Conservation (phyloP, 1,140 invertebrate genomes). For the Leptopilina clavipes region DNA sequence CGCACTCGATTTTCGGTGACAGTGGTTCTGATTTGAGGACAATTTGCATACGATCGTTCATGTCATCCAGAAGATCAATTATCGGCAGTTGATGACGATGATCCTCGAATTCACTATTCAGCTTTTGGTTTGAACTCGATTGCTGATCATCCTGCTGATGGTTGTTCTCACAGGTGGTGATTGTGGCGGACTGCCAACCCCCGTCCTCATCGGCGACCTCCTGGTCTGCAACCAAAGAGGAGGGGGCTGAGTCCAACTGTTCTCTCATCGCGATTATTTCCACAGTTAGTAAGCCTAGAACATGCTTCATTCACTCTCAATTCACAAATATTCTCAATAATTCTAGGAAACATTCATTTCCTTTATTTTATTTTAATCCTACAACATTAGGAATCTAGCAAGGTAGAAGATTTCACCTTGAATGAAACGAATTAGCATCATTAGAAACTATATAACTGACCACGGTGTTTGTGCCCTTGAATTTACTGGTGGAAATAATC, state of each 20-base stretch:
- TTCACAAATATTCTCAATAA: no score
- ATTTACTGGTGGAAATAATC: conserved; percentile 15
- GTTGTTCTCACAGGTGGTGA: conserved; percentile 58
- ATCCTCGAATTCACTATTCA: conserved; percentile 45
- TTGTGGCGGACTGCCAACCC: conserved; percentile 70
- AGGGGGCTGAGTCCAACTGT: conserved; percentile 73
- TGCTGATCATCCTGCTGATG: conserved; percentile 53
- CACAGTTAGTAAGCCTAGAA: conserved; percentile 27
- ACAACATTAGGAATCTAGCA: no score
- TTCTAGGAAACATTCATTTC: no score
- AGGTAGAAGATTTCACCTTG: no score
- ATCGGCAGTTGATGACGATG: conserved; percentile 64
- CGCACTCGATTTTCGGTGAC: conserved; percentile 62
- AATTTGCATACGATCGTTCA: conserved; percentile 68
- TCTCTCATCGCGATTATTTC: conserved; percentile 39
- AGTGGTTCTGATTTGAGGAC: conserved; percentile 68
- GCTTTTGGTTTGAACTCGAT: conserved; percentile 57
- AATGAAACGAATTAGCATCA: conserved; percentile 4
- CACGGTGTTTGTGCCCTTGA: conserved; percentile 8
- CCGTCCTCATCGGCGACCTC: conserved; percentile 74
- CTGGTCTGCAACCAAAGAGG: conserved; percentile 76
- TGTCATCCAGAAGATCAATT: conserved; percentile 70
- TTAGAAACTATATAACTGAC: conserved; percentile 11
- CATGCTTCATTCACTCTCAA: conserved; percentile 2
- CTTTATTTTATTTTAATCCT: no score